A percentile compares a stretch with the other conserved stretches of the same genome.
Conservation (phyloP, 2,888 invertebrate genomes). For the Ceramica pisi region DNA sequence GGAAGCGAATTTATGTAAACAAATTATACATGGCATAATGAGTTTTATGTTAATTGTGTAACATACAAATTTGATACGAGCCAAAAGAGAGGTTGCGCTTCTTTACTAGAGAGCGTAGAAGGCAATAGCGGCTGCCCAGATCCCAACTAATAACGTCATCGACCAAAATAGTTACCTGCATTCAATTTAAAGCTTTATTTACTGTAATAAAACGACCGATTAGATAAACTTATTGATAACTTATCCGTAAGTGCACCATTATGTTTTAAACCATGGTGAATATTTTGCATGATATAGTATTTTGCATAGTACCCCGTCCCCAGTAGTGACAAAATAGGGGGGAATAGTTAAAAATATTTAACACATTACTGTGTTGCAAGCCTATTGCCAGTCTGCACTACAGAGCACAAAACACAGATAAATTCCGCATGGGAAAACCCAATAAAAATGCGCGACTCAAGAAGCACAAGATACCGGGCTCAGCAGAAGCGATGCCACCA, state of each 20-base stretch:
- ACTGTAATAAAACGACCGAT: constrained; percentile 28
- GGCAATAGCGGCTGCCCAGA: neutral
- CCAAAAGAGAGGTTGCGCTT: no score
- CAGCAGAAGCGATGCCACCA: neutral
- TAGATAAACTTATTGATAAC: constrained; percentile 49
- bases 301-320: no score
- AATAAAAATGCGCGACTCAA: neutral
- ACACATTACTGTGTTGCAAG: no score
- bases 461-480: no score
- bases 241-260: constrained; percentile 29
- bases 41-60: no score
- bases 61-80: no score
- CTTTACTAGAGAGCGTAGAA: no score
- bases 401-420: neutral
- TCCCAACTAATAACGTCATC: neutral
- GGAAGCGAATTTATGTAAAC: no score
- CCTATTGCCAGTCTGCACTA: neutral
- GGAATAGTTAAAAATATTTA: no score
- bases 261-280: constrained; percentile 1
- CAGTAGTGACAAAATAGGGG: no score
- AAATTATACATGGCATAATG: no score
- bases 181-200: constrained; percentile 28
- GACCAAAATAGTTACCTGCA: constrained; percentile 9
- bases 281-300: neutral
- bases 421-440: neutral